Conservation (phyloP, 2,797 vertebrate species). For the Fistularia commersonii region DNA sequence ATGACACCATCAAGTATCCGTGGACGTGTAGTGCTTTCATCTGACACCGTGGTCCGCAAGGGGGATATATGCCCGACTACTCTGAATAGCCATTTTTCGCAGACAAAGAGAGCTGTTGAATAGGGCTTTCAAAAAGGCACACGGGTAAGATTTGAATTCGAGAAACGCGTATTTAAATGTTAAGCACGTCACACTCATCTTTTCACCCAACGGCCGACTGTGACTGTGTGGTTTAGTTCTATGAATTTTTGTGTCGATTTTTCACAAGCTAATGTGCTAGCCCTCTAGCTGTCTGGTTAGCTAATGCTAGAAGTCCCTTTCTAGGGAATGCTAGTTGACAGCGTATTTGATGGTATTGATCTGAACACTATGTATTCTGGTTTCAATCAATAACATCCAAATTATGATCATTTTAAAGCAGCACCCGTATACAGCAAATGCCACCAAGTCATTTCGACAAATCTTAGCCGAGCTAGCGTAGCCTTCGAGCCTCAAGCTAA, state of each 20-base stretch:
- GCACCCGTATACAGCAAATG: no score
- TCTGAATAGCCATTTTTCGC: constrained; percentile 77
- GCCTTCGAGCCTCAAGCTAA: neutral
- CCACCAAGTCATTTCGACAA: no score
- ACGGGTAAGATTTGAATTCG: constrained; percentile 60
- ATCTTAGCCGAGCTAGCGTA: neutral
- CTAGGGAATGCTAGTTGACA: constrained; percentile 45
- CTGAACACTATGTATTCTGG: neutral
- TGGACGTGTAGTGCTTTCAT: constrained; percentile 49
- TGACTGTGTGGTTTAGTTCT: constrained; percentile 5
- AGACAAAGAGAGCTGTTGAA: constrained; percentile 82
- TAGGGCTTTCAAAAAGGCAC: constrained; percentile 55
- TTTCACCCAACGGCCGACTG: no score
- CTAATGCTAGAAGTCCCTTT: constrained; percentile 28
- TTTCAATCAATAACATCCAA: no score
- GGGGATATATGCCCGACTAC: constrained; percentile 73
- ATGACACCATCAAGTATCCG: constrained; percentile 59
- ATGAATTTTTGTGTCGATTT: constrained; percentile 34
- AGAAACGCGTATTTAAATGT: constrained; percentile 7
- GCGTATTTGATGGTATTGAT: constrained; percentile 46
- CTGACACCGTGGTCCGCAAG: constrained; percentile 62
- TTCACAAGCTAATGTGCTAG: constrained; percentile 43
- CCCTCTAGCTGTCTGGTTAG: constrained; percentile 43
- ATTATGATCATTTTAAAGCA: no score
- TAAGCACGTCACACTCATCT: constrained; percentile 1